Evolutionary conservation across 2,113 vertebrate species (phyloP).

Genomic region (Ranitomeya variabilis): DNA sequence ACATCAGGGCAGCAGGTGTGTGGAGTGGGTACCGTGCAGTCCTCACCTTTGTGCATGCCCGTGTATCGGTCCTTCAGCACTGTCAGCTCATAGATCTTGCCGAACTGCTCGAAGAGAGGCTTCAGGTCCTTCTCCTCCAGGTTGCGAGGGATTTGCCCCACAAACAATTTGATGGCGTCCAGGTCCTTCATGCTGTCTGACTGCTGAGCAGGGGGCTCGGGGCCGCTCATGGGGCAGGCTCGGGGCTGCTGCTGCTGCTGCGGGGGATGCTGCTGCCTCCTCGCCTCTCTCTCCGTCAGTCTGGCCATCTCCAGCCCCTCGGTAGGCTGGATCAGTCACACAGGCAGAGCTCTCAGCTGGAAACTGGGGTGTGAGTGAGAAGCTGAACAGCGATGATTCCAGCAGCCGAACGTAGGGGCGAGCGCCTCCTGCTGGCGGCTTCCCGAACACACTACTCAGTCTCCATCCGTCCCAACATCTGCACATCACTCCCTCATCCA

Average conservation of each 20-base stretch:
- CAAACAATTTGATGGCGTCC: constrained; percentile 98
- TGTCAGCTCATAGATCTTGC: constrained; percentile 97
- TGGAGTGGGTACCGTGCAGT: not conserved
- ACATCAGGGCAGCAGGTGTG: constrained; percentile 9
- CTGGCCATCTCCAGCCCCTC: constrained; percentile 91
- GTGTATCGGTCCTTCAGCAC: constrained; percentile 98
- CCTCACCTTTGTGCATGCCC: constrained; percentile 97
- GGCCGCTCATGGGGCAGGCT: constrained; percentile 92
- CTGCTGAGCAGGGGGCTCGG: constrained; percentile 85
- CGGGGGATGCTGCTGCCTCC: constrained; percentile 84
- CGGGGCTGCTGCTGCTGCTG: constrained; percentile 80
- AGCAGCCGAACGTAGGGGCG: constrained; percentile 45
- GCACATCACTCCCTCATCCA: not conserved
- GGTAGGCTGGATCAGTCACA: constrained; percentile 80
- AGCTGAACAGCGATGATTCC: not conserved
- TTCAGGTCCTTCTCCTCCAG: constrained; percentile 96
- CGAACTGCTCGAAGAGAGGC: constrained; percentile 97
- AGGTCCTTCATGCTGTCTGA: constrained; percentile 95
- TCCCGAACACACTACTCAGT: not conserved
- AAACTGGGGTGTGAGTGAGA: constrained; percentile 63
- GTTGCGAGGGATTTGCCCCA: constrained; percentile 97
- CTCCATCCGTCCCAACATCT: not conserved
- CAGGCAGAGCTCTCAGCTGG: constrained; percentile 78
- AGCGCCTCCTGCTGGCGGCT: constrained; percentile 62
- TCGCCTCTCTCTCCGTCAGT: constrained; percentile 90